Conservation (phyloP, 2,797 vertebrate species). For the Pipistrellus nathusii region DNA sequence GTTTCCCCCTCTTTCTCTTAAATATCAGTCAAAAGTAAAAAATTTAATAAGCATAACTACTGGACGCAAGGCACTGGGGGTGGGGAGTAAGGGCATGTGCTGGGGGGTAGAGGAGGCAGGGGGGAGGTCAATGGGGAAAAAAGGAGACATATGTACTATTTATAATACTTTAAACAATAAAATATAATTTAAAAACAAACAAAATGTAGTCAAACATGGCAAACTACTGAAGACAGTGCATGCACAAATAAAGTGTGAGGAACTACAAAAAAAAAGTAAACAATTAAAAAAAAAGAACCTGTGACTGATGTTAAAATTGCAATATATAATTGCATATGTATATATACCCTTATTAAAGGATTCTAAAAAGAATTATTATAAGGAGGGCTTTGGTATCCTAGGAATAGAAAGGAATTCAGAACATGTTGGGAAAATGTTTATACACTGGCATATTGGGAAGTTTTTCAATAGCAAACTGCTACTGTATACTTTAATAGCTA, state of each 20-base stretch:
- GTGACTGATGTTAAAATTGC: slow-evolving; percentile 18
- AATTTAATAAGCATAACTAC: too few species aligned
- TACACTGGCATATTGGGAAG: neutral
- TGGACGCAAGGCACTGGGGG: too few species aligned
- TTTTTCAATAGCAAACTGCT: slow-evolving; percentile 32
- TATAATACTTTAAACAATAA: too few species aligned
- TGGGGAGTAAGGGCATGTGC: too few species aligned
- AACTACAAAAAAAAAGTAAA: too few species aligned
- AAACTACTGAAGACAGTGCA: too few species aligned
- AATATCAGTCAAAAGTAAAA: neutral
- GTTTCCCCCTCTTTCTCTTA: neutral
- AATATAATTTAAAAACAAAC: too few species aligned
- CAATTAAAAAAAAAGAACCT: neutral
- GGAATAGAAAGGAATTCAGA: slow-evolving; percentile 33
- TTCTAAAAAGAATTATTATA: slow-evolving; percentile 13
- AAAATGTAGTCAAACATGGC: too few species aligned
- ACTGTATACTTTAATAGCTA: neutral
- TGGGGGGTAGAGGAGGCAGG: too few species aligned
- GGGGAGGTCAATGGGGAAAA: too few species aligned
- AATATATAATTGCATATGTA: neutral
- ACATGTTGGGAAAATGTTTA: slow-evolving; percentile 19
- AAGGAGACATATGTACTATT: too few species aligned
- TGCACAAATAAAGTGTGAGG: too few species aligned
- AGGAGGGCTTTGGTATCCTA: neutral
- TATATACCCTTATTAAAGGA: neutral